Conservation (phyloP, 2,888 invertebrate species). For the Sarcophaga variegata region DNA sequence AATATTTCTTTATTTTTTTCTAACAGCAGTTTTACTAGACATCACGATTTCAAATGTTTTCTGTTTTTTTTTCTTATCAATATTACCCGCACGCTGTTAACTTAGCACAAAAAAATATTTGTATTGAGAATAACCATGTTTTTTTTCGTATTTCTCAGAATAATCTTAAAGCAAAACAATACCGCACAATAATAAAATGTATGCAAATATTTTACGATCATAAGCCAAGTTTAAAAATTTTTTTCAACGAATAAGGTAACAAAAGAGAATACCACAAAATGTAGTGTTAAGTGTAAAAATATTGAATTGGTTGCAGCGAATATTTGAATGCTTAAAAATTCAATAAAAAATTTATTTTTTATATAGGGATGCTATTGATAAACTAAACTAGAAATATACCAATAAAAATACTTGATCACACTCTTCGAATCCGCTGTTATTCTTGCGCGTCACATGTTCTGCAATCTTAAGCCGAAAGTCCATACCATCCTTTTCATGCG, state of each 20-base stretch:
- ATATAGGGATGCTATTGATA: no score
- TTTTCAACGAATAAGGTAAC: constrained; percentile 38
- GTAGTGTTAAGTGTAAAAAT: background rate
- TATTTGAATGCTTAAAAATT: background rate
- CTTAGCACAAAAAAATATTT: background rate
- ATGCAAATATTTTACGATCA: constrained; percentile 59
- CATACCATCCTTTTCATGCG: no score
- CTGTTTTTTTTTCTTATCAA: constrained; percentile 14
- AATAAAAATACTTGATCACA: no score
- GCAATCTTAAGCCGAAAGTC: no score
- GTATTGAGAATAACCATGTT: constrained; percentile 16
- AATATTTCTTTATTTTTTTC: background rate
- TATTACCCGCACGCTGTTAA: background rate
- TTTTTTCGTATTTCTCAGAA: constrained; percentile 32
- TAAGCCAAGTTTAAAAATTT: constrained; percentile 26
- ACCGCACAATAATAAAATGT: constrained; percentile 27
- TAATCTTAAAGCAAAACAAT: constrained; percentile 14
- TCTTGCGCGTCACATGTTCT: no score
- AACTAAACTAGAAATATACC: no score
- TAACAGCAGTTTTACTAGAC: constrained; percentile 26
- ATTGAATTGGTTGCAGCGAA: constrained; percentile 28
- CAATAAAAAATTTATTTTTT: background rate
- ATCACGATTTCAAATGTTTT: constrained; percentile 40
- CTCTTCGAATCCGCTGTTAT: no score
- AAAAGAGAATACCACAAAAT: constrained; percentile 53